Base-by-base conservation (phyloP, 2,113 vertebrate genomes). In the Emydura subglobosa region DNA sequence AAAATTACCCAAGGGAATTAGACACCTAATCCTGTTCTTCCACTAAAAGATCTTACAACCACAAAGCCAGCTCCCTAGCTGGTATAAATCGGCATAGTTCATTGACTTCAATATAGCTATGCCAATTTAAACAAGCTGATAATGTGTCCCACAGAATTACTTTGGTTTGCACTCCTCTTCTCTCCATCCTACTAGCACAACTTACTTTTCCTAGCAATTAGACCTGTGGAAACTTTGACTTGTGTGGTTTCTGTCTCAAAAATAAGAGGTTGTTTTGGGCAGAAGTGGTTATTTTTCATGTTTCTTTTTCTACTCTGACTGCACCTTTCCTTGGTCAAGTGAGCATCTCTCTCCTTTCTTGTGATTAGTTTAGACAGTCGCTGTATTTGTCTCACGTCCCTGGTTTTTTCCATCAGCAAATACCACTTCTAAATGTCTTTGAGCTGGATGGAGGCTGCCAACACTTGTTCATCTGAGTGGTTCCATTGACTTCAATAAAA, bases 51-150 rank as follows among this genome's bases (percentile, higher is more conserved):
- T 91, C 86, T 85, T 90, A 55, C 51, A 93, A 57, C 31, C 68
- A 90, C 9, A 53, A 55, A 87, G 47, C 44, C 65, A 82, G 87
- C 85, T 79, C 21, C 34, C 68, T 94, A 87, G 14, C 78, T 96
- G 86, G 55, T 74, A 87, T 29, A 72, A 7, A 53, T 22, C 42
- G 42, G 29, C 8, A 17, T 76, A 51, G 80, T 65, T 82, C 79
- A 49, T 2, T 85, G 85, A 90, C 68, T 84, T 87, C 59, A 92
- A 51, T 90, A 51, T 72, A 94, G 91, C 91, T 86, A 83, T 94
- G 90, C 1, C 92, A 90, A 93, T 94, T 91, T 94, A 90, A 0
- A 0, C 87, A 82, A 93, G 24, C 82, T 94, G 79, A 80, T 29
- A 89, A 76, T 78, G 17, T 84, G 91, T 55, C 93, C 88, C 49